Base-by-base conservation (phyloP, 2,888 invertebrate species). In the Luffia ferchaultella region DNA sequence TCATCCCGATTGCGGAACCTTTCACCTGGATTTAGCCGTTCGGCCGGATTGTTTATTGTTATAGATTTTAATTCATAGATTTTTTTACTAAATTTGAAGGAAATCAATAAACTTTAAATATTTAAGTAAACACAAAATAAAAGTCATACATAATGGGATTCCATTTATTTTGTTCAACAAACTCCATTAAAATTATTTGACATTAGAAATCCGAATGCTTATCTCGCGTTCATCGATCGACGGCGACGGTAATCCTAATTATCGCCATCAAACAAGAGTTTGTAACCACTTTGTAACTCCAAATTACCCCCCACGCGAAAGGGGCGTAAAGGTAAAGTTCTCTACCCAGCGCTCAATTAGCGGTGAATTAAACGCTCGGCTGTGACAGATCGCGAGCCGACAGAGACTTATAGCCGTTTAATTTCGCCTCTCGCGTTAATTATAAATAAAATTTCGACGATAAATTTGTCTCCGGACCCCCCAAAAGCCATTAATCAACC, bases 381-480 rank as follows among this genome's bases (percentile, higher is more conserved):
- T 47, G 77, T 80, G 83, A 83, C 83, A 83, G 82, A 82, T 80
- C 82, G 80, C 68, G 68, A 73, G 68, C 62, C 70, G 82, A 83
- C 83, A 65, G 77, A 80, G 82, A 83, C 74, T 82, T 82, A 82
- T 82, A 70, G 73, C 70, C 66, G 67, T 78, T 83, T 82, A 82
- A 82, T 80, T 80, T 78, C 49, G 41, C 18, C 48, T 9, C 45
- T 49, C 63, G 72, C 67, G 76, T 80, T 30, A 82, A 83, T 83
- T 83, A 83, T 82, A 82, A 82, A 82, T 82, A 83, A 83, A 83
- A 82, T 82, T 83, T 82, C 68, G 67, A 70, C 83, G 71, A 80
- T 83, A 83, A 83, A 82, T 82, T 49, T 82, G 70, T 67, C 68
- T 68, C 58, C 73, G 46, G 46, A 17, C 49, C 51, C 53, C 52